Evolutionary conservation across 2,113 vertebrate genomes (phyloP), one percentile per base, ranked within the genome.

Genomic region (Laticauda colubrina): DNA sequence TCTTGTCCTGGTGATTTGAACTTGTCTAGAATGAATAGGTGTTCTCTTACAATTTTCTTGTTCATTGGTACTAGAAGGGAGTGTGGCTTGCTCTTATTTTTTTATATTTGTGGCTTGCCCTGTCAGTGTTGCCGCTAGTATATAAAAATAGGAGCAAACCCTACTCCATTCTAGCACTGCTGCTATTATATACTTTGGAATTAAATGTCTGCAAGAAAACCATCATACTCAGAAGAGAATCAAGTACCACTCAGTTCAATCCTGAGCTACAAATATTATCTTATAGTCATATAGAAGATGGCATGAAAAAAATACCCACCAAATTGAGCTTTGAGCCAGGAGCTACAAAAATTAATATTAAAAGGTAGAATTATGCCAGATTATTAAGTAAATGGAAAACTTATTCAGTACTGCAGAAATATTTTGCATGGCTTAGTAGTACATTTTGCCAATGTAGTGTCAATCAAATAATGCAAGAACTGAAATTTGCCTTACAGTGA

Each of bases 321-420:
- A 92, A 39, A 92, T 48, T 92, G 56, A 54, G 88, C 0, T 93
- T 26, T 20, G 94, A 96, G 92, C 15, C 48, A 92, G 48, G 29
- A 95, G 90, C 90, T 34, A 89, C 85, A 51, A 95, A 95, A 91
- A 93, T 26, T 45, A 94, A 59, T n/a, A 91, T 24, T 81, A 88
- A 89, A 88, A 69, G 69, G 93, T 45, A 93, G 94, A 91, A 93
- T 85, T 26, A 81, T 48, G 43, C 23, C 95, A 91, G 61, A 57
- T 87, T 21, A 29, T 90, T 75, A 91, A 59, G 86, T 86, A 57
- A 61, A 94, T 85, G 48, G 43, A 95, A 95, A 34, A 5, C 29
- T 51, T 29, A 34, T 39, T 88, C 57, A 23, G 56, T 81, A 12
- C 7, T 93, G 55, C 55, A 90, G 87, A 89, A 89, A 39, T 69